phyloP scores from a whole-genome alignment of 1,140 invertebrate genomes.

The Eriocheir sinensis region DNA sequence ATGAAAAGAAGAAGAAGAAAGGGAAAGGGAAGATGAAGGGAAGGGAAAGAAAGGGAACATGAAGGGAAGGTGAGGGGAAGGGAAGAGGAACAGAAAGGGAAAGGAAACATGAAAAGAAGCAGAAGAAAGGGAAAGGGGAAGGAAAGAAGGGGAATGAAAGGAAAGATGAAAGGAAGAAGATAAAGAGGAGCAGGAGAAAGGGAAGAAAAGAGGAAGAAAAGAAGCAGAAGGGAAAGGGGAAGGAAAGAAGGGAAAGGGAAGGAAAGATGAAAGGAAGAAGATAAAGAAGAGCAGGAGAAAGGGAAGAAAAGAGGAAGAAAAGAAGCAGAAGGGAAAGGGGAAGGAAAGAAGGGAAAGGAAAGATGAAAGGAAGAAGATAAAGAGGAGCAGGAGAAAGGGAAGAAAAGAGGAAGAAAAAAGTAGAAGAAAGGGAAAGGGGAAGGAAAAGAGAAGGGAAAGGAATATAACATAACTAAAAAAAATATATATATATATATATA shows the following conservation, averaged over 20 bases:
- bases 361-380: neutral
- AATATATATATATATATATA: slow-evolving; percentile 19
- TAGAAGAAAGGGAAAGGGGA: no score
- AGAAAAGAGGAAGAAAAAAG: neutral
- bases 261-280: no score
- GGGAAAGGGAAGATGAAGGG: neutral
- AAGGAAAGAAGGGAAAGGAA: neutral
- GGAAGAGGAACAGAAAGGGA: neutral
- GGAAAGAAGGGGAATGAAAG: neutral
- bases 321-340: neutral
- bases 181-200: no score
- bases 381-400: neutral
- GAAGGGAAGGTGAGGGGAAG: neutral
- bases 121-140: neutral
- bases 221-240: no score
- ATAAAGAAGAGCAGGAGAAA: neutral
- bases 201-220: no score
- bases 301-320: neutral
- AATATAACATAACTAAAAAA: no score
- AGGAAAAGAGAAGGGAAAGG: no score
- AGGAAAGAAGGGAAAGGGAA: neutral
- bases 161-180: neutral
- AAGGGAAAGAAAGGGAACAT: neutral
- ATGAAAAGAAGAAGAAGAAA: no score
- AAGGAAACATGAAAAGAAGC: neutral